Evolutionary conservation across 2,888 invertebrate genomes (phyloP), one percentile per base, ranked within the genome.

Genomic region (Drosophila meridionalis): DNA sequence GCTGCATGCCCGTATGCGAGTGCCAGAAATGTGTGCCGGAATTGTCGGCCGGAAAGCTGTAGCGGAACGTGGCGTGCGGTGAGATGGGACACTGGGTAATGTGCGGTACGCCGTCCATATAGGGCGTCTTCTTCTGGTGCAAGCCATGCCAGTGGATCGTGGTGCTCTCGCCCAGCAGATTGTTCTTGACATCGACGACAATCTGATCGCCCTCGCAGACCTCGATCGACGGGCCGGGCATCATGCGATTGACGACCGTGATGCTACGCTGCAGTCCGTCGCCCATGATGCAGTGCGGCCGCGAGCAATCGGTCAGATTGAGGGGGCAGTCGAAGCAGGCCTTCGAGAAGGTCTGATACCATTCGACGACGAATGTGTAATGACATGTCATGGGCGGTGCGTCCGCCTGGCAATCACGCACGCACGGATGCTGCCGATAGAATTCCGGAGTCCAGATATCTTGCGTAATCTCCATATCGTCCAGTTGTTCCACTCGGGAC

Each of bases 91-190:
- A 97, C 92, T 98, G 98, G 0, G 97, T 97, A 9, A 98, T 95
- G 75, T 95, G 96, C 0, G 98, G 97, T 0, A 97, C 97, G 0
- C 98, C 98, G 80, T 98, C 98, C 97, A 97, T 97, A 90, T 96
- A 97, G 0, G 97, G 97, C 0, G 95, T 95, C 0, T 95, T 95
- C 60, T 94, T 93, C 92, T 97, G 97, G 90, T 97, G 97, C 89
- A 97, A 95, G 0, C 98, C 98, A 90, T 98, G 98, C 98, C 98
- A 98, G 90, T 98, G 98, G 28, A 98, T 95, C 0, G 96, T 96
- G 0, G 97, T 97, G 30, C 96, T 96, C 91, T 97, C 97, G 0
- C 96, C 96, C 90, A 95, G 94, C 92, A 98, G 92, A 70, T 95
- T 94, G 90, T 98, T 98, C 76, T 95, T 95, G 8, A 98, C 96